Conservation (phyloP, 1,140 invertebrate species). For the Diachasmimorpha longicaudata region DNA sequence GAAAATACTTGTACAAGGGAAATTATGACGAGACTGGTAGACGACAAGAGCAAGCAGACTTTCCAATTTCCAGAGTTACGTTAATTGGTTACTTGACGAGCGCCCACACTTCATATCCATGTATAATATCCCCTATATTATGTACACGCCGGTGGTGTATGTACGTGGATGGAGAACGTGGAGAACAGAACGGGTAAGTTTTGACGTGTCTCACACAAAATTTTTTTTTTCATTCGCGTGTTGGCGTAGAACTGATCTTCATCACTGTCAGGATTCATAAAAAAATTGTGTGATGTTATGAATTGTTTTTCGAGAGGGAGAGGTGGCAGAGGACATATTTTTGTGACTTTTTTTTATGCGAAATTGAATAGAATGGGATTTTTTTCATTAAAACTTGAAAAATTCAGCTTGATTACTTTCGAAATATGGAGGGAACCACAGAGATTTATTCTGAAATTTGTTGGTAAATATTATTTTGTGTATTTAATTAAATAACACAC, state of each 20-base stretch:
- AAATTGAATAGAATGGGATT: too few relatives aligned
- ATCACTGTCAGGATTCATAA: not conserved
- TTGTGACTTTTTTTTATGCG: too few relatives aligned
- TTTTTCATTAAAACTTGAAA: too few relatives aligned
- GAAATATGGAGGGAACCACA: too few relatives aligned
- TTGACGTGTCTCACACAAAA: not conserved
- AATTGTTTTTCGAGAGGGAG: too few relatives aligned
- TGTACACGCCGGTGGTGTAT: not conserved
- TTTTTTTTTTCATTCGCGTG: not conserved
- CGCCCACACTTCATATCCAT: not conserved
- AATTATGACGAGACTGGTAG: not conserved
- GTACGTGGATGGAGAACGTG: not conserved
- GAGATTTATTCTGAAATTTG: too few relatives aligned
- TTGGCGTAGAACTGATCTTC: not conserved
- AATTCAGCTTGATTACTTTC: too few relatives aligned
- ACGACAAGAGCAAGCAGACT: not conserved
- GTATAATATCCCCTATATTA: not conserved
- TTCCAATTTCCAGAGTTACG: slow-evolving; percentile 5
- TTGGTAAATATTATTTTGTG: too few relatives aligned
- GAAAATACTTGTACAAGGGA: not conserved
- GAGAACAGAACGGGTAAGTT: not conserved
- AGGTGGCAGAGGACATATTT: too few relatives aligned
- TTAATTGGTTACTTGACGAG: slow-evolving; percentile 14
- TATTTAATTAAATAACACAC: too few relatives aligned
- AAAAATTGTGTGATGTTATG: not conserved